Conservation (phyloP, 37 sponge, comb jelly and placozoan species). For the Cladorhizidae sp. region DNA sequence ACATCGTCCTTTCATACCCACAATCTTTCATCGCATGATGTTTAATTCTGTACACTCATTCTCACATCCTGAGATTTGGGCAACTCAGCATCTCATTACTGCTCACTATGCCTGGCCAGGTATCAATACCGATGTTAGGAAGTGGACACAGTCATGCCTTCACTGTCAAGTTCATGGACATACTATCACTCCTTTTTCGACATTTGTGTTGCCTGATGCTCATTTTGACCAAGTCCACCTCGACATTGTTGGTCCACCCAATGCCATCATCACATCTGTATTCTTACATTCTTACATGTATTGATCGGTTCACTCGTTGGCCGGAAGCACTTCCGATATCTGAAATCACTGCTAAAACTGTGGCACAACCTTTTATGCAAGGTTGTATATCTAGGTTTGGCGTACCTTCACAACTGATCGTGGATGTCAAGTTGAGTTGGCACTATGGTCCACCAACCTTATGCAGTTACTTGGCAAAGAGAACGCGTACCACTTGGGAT, state of each 20-base stretch:
- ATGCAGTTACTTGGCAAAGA: too few species aligned
- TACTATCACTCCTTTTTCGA: conserved; percentile 35
- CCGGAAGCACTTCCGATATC: conserved; percentile 63
- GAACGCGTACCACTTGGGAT: too few species aligned
- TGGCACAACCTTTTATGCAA: conserved; percentile 49
- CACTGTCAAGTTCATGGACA: conserved; percentile 62
- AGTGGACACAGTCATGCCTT: conserved; percentile 49
- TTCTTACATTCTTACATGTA: conserved; percentile 53
- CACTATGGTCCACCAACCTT: too few species aligned
- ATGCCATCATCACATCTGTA: too few species aligned
- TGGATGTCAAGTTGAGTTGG: too few species aligned
- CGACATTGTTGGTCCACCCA: conserved; percentile 68
- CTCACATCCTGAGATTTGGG: conserved; percentile 66
- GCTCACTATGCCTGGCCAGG: too few species aligned
- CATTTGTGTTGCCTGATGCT: conserved; percentile 51
- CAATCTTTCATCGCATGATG: conserved; percentile 25
- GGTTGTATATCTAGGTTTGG: too few species aligned
- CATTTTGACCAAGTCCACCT: conserved; percentile 61
- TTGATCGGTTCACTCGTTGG: conserved; percentile 58
- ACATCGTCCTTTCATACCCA: conserved; percentile 57
- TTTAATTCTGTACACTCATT: conserved; percentile 59
- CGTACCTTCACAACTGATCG: too few species aligned
- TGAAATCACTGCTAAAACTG: conserved; percentile 53
- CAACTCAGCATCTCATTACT: too few species aligned
- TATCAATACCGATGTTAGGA: too few species aligned